A percentile compares a stretch with the other conserved stretches of the same genome.
phyloP scores from a whole-genome alignment of 64 coral and sea anemone species.

The Exaiptasia diaphana region DNA sequence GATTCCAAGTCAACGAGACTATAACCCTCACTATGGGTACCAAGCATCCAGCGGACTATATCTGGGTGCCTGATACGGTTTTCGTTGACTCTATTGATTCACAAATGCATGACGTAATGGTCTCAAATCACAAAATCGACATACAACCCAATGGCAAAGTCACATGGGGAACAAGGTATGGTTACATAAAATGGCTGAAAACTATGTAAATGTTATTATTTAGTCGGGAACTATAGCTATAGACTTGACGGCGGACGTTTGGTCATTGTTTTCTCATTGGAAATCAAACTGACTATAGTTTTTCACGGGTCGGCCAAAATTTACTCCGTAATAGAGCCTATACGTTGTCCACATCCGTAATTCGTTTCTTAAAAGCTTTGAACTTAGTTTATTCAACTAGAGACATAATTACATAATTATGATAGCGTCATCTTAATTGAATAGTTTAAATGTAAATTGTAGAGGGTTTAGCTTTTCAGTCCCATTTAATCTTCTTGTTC shows the following conservation, averaged over 20 bases:
- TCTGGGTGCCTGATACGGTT: constrained; percentile 78
- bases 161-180: constrained; percentile 66
- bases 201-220: background rate
- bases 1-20: constrained; percentile 45
- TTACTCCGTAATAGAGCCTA: background rate
- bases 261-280: background rate
- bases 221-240: background rate
- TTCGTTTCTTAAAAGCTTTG: too few species aligned
- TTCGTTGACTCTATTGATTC: constrained; percentile 56
- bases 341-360: too few species aligned
- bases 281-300: background rate
- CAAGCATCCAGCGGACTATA: constrained; percentile 69
- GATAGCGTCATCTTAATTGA: too few species aligned
- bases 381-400: too few species aligned
- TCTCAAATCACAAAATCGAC: constrained; percentile 69
- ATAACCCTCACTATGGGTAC: constrained; percentile 58
- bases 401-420: too few species aligned
- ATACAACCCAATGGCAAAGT: constrained; percentile 45
- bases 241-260: background rate
- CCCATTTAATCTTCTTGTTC: too few species aligned
- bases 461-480: too few species aligned
- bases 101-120: constrained; percentile 46
- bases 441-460: too few species aligned
- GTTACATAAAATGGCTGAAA: background rate
- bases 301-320: background rate